Evolutionary conservation across 2,888 invertebrate genomes (phyloP).

Genomic region (Craniophora ligustri): DNA sequence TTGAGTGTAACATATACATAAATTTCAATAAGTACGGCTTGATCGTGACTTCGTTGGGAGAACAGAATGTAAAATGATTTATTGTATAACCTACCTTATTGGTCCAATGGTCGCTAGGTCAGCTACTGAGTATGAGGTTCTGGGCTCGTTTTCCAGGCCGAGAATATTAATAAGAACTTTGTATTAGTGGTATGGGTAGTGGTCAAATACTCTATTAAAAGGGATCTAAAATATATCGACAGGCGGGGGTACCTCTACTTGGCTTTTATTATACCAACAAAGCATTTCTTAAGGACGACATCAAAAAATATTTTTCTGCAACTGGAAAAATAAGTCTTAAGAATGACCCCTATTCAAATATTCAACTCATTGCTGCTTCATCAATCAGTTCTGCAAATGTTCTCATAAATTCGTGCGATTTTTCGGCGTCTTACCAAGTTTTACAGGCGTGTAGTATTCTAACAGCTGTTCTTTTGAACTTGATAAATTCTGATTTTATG

Average conservation of each 20-base stretch:
- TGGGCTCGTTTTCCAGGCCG: too few relatives aligned
- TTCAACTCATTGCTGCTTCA: constrained; percentile 21
- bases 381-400: constrained; percentile 25
- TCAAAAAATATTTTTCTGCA: not conserved
- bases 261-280: too few relatives aligned
- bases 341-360: not conserved
- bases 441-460: not conserved
- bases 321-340: constrained; percentile 2
- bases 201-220: too few relatives aligned
- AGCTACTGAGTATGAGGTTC: too few relatives aligned
- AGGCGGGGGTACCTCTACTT: too few relatives aligned
- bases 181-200: too few relatives aligned
- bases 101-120: too few relatives aligned
- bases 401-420: constrained; percentile 9
- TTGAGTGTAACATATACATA: constrained; percentile 45
- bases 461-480: too few relatives aligned
- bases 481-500: too few relatives aligned
- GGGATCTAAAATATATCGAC: too few relatives aligned
- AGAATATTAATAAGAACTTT: too few relatives aligned
- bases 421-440: constrained; percentile 11
- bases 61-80: constrained; percentile 15
- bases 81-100: too few relatives aligned
- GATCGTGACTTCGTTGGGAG: constrained; percentile 36
- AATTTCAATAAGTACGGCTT: constrained; percentile 46
- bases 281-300: not conserved